Percentiles rank a stretch among this genome's conserved stretches.
Evolutionary conservation across 2,797 vertebrate genomes (phyloP).

Genomic region (Sebastes steindachneri): DNA sequence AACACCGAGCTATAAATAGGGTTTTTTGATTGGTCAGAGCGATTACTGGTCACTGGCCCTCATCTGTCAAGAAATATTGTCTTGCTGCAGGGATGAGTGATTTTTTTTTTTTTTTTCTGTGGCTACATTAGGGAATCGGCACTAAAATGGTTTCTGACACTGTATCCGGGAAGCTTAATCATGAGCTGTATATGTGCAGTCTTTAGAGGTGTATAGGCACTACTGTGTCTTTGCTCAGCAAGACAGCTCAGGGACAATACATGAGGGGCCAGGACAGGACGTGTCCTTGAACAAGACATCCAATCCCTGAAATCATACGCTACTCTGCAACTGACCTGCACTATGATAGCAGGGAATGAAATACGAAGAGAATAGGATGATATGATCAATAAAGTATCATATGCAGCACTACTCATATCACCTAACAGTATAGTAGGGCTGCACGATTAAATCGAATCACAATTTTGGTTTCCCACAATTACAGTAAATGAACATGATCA

Average conservation of each 20-base stretch:
- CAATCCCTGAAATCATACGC: conserved; percentile 32
- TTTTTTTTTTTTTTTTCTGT: background rate
- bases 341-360: background rate
- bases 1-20: conserved; percentile 12
- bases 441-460: background rate
- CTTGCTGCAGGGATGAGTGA: conserved; percentile 18
- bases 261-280: conserved; percentile 26
- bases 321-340: conserved; percentile 2
- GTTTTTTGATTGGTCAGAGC: background rate
- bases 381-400: conserved; percentile 36
- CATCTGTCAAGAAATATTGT: conserved; percentile 17
- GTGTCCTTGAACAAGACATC: conserved; percentile 60
- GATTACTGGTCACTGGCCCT: background rate
- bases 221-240: background rate
- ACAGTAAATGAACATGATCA: background rate
- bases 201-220: background rate
- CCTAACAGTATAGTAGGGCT: background rate
- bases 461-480: background rate
- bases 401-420: background rate
- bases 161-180: conserved; percentile 20
- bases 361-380: background rate
- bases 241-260: conserved; percentile 3
- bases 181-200: background rate
- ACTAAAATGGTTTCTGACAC: conserved; percentile 28
- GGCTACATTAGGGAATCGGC: background rate